Evolutionary conservation across 2,797 vertebrate genomes (phyloP).

Genomic region (Gallinago solitaria): DNA sequence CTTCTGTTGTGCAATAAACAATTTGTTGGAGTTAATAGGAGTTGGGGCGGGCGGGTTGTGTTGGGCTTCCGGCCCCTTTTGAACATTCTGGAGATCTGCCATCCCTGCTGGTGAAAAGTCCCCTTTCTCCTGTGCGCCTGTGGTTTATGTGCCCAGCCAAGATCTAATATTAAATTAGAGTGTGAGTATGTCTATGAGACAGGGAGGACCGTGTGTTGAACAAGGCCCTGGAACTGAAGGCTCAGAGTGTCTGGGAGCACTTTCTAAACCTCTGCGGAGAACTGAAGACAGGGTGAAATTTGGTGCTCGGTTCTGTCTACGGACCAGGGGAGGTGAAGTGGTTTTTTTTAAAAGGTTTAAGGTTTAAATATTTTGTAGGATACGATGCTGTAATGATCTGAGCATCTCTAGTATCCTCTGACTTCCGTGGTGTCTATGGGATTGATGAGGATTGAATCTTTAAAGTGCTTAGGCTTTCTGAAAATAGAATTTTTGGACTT

Average conservation of each 20-base stretch:
- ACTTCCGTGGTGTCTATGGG: not conserved
- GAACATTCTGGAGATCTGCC: slow-evolving; percentile 67
- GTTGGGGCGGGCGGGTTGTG: not conserved
- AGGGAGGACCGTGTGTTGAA: not conserved
- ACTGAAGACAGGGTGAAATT: not conserved
- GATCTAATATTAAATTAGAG: not conserved
- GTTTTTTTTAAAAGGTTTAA: not conserved
- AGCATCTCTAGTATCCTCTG: not conserved
- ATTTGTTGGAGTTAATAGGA: slow-evolving; percentile 72
- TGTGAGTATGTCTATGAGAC: not conserved
- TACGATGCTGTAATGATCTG: not conserved
- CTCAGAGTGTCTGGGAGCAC: not conserved
- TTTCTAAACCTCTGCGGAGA: not conserved
- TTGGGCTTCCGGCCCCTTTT: slow-evolving; percentile 57
- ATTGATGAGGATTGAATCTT: not conserved
- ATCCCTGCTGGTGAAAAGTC: slow-evolving; percentile 43
- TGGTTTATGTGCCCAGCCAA: not conserved
- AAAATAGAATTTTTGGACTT: not conserved
- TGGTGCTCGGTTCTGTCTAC: not conserved
- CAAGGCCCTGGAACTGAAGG: not conserved
- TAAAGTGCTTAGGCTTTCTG: not conserved
- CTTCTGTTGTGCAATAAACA: slow-evolving; percentile 73
- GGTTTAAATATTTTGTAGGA: not conserved
- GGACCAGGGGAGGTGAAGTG: not conserved
- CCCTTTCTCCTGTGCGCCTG: not conserved